These are phyloP conservation scores for Desmodus rotundus DNA, from an alignment of 2,113 vertebrate species.

Conservation along the genomic window DNA sequence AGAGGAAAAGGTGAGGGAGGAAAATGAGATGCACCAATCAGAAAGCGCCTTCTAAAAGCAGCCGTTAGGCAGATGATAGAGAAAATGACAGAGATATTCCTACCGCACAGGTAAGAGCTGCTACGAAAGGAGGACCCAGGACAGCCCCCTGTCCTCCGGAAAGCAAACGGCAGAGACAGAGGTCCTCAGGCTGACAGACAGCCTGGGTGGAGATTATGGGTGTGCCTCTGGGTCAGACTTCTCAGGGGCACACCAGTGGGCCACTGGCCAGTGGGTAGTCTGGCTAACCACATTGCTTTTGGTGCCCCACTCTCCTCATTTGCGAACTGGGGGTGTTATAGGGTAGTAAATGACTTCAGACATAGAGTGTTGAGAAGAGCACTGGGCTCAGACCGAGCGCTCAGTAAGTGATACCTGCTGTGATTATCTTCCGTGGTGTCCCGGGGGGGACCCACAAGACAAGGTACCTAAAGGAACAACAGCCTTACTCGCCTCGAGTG, in stretches of 20 bases:
- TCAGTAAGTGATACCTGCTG: neutral
- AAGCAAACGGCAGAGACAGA: accelerated
- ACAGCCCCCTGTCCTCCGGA: neutral
- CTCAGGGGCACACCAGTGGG: neutral
- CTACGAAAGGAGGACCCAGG: neutral
- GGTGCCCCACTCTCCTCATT: neutral
- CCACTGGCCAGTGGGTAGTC: neutral
- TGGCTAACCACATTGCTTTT: neutral
- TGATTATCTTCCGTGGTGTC: accelerated
- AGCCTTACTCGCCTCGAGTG: too few relatives aligned
- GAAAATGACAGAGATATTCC: neutral
- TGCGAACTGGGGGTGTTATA: neutral
- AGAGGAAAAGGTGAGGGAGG: neutral
- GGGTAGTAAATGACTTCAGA: neutral
- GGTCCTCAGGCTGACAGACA: accelerated
- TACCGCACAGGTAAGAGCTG: neutral
- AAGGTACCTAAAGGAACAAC: accelerated
- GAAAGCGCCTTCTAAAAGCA: neutral
- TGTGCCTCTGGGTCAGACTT: neutral
- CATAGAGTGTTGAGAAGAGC: neutral
- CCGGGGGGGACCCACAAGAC: neutral
- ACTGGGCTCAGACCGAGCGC: neutral
- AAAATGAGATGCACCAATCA: neutral
- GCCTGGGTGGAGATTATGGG: too few relatives aligned
- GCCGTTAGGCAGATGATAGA: neutral